A percentile compares a stretch with the other conserved stretches of the same genome.
Conservation (phyloP, 2,113 vertebrate genomes). For the Gymnocephalus cernua region DNA sequence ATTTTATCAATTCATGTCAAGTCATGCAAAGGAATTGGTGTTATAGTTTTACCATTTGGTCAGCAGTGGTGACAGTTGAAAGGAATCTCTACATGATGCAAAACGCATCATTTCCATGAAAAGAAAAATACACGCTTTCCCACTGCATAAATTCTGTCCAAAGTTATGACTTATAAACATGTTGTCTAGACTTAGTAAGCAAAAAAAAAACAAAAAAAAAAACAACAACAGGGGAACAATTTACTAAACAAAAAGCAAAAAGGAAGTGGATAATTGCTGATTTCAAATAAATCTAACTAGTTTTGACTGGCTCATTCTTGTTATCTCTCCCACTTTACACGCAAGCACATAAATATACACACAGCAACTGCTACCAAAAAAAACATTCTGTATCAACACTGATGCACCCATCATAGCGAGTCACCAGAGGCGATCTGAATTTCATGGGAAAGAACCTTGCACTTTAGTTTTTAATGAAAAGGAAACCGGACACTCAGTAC, state of each 20-base stretch:
- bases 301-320: constrained; percentile 54
- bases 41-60: neutral
- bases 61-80: neutral
- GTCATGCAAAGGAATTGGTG: neutral
- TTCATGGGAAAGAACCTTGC: constrained; percentile 43
- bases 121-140: constrained; percentile 30
- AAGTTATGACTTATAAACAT: constrained; percentile 41
- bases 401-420: constrained; percentile 56
- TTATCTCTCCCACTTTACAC: constrained; percentile 30
- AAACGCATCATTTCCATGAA: constrained; percentile 32
- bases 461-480: neutral
- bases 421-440: constrained; percentile 40
- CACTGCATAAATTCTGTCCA: constrained; percentile 1
- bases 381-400: constrained; percentile 40
- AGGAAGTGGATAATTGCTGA: constrained; percentile 51
- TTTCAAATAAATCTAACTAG: constrained; percentile 40
- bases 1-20: constrained; percentile 38
- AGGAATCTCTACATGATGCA: constrained; percentile 1
- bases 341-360: constrained; percentile 22
- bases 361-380: neutral
- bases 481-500: neutral
- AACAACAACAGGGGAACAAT: constrained; percentile 19
- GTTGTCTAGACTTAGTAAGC: constrained; percentile 48
- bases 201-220: constrained; percentile 14
- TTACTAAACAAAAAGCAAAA: constrained; percentile 34